phyloP scores from a whole-genome alignment of 2,113 vertebrate species.

The Equus quagga region DNA sequence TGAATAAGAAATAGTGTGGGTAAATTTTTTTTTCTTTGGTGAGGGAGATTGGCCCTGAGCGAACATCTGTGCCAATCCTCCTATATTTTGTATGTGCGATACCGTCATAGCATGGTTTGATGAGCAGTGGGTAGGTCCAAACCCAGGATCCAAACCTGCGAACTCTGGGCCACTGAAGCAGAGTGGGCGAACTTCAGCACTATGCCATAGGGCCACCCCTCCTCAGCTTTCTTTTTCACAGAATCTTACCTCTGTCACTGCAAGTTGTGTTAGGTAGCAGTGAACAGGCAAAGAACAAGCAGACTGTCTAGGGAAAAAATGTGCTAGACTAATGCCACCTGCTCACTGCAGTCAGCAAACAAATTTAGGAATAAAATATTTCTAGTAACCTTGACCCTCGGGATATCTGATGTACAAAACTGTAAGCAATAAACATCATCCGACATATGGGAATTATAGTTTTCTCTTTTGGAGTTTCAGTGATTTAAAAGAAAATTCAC shows the following conservation, averaged over 20 bases:
- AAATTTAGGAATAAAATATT: slow-evolving; percentile 26
- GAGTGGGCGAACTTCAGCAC: too few relatives aligned
- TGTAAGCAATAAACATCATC: background rate
- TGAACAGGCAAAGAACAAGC: slow-evolving; percentile 26
- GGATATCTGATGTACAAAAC: background rate
- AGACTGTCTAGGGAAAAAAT: background rate
- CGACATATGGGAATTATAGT: background rate
- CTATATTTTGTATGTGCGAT: too few relatives aligned
- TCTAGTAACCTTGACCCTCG: background rate
- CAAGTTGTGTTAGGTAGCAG: slow-evolving; percentile 30
- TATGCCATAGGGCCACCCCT: too few relatives aligned
- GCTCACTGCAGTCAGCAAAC: background rate
- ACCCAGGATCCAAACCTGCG: too few relatives aligned
- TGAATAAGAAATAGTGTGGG: too few relatives aligned
- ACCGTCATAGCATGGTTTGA: too few relatives aligned
- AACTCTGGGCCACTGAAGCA: too few relatives aligned
- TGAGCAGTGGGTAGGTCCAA: too few relatives aligned
- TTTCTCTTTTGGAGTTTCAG: slow-evolving; percentile 36
- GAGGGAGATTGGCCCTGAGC: too few relatives aligned
- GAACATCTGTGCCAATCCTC: too few relatives aligned
- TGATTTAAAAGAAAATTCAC: slow-evolving; percentile 17
- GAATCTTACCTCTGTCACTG: background rate
- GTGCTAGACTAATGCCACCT: background rate
- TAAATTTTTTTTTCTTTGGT: too few relatives aligned
- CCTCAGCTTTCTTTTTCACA: slow-evolving; percentile 22